Evolutionary conservation across 2,797 vertebrate genomes (phyloP).

Genomic region (Lagorchestes hirsutus): DNA sequence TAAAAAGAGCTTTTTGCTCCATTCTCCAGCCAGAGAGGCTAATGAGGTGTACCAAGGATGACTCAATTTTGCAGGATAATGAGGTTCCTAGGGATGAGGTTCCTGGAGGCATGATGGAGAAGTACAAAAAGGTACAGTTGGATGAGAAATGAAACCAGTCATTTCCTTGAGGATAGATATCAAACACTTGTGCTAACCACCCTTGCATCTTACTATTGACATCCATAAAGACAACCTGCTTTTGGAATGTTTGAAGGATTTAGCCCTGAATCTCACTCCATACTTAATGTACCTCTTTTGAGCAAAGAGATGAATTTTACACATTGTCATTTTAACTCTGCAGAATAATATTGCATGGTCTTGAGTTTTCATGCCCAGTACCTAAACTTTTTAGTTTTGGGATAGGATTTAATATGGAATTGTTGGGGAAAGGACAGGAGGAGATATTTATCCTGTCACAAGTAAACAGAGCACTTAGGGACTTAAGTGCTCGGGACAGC

Average conservation of each 20-base stretch:
- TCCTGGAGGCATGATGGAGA: background rate
- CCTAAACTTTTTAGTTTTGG: background rate
- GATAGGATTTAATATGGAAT: background rate
- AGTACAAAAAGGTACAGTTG: background rate
- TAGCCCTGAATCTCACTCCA: background rate
- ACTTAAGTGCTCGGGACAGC: background rate
- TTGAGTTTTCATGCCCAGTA: background rate
- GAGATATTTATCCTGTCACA: background rate
- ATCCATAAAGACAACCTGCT: background rate
- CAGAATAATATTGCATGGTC: background rate
- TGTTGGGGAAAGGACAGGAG: background rate
- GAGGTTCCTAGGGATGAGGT: background rate
- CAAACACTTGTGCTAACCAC: background rate
- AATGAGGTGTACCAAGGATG: background rate
- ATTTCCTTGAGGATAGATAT: background rate
- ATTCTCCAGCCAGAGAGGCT: background rate
- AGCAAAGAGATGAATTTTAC: background rate
- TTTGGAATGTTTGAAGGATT: background rate
- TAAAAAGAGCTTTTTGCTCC: background rate
- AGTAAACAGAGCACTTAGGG: background rate
- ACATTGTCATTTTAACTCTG: background rate
- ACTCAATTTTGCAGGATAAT: background rate
- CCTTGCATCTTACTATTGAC: background rate
- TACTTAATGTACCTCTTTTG: background rate
- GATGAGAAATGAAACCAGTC: background rate